Percentiles rank a stretch among this genome's conserved stretches.
These are phyloP conservation scores for Lottia gigantea DNA, from an alignment of 2,888 invertebrate genomes.

Conservation along the genomic window DNA sequence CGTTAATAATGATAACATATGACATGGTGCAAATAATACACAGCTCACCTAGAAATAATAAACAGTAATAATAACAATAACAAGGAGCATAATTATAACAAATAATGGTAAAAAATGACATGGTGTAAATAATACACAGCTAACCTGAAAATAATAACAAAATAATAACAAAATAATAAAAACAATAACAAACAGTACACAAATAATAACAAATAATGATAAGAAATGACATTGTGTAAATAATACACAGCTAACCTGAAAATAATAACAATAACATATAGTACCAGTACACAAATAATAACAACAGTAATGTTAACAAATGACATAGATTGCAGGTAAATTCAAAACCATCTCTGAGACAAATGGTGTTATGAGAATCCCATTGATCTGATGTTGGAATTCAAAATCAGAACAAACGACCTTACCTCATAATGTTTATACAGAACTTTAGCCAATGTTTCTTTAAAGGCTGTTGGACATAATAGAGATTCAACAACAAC, in stretches of 20 bases:
- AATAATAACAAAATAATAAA: no score
- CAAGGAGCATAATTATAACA: no score
- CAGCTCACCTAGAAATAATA: conserved; percentile 75
- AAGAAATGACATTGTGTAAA: conserved; percentile 89
- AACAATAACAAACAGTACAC: no score
- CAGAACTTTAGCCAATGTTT: conserved; percentile 90
- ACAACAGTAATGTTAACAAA: conserved; percentile 84
- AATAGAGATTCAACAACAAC: conserved; percentile 92
- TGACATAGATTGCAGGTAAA: no score
- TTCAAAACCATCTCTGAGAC: no score
- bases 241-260: conserved; percentile 79
- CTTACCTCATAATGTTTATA: conserved; percentile 91
- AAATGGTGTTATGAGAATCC: no score
- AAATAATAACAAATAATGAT: no score
- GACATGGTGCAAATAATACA: conserved; percentile 84
- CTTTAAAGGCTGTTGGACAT: conserved; percentile 83
- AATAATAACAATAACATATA: conserved; percentile 30
- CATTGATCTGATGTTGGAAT: no score
- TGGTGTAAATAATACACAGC: conserved; percentile 84
- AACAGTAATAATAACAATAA: conserved; percentile 3
- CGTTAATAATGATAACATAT: conserved; percentile 85
- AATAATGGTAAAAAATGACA: conserved; percentile 85
- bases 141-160: conserved; percentile 72
- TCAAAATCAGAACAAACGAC: conserved; percentile 9
- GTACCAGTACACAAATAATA: no score